Conservation (phyloP, 2,113 vertebrate genomes). For the Carassius carassius region DNA sequence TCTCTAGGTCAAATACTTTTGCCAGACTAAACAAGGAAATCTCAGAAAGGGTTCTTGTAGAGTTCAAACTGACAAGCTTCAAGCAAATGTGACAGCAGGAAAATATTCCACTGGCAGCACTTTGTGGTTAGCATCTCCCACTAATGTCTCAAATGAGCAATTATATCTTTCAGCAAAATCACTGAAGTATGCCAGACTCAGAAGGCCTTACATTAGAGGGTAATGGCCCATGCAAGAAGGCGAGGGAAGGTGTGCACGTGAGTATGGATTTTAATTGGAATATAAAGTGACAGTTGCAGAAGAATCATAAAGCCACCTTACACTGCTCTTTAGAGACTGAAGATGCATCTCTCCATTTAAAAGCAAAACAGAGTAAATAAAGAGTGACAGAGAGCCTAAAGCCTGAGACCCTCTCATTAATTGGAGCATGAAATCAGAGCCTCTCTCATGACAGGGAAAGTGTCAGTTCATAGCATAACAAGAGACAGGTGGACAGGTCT, state of each 20-base stretch:
- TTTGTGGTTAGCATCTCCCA: conserved; percentile 33
- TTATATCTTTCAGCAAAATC: conserved; percentile 41
- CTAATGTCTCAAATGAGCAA: conserved; percentile 32
- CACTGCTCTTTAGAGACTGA: conserved; percentile 8
- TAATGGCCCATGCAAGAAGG: conserved; percentile 38
- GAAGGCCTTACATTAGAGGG: conserved; percentile 37
- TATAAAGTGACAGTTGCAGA: conserved; percentile 41
- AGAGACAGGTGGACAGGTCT: conserved; percentile 24
- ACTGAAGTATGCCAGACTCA: conserved; percentile 31
- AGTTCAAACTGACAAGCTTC: conserved; percentile 17
- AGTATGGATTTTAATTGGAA: conserved; percentile 44
- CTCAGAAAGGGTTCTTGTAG: not conserved
- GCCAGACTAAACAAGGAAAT: not conserved
- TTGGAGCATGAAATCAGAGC: conserved; percentile 40
- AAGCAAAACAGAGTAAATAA: conserved; percentile 31
- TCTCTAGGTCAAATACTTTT: not conserved
- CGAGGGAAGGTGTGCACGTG: conserved; percentile 18
- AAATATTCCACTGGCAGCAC: conserved; percentile 15
- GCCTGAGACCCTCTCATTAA: conserved; percentile 36
- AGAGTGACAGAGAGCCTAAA: conserved; percentile 35
- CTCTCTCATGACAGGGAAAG: conserved; percentile 21
- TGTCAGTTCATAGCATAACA: conserved; percentile 21
- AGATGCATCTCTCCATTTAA: conserved; percentile 19
- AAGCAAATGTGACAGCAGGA: conserved; percentile 29
- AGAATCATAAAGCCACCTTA: conserved; percentile 11